Conservation (phyloP, 2,888 invertebrate species). For the Coelopa pilipes region DNA sequence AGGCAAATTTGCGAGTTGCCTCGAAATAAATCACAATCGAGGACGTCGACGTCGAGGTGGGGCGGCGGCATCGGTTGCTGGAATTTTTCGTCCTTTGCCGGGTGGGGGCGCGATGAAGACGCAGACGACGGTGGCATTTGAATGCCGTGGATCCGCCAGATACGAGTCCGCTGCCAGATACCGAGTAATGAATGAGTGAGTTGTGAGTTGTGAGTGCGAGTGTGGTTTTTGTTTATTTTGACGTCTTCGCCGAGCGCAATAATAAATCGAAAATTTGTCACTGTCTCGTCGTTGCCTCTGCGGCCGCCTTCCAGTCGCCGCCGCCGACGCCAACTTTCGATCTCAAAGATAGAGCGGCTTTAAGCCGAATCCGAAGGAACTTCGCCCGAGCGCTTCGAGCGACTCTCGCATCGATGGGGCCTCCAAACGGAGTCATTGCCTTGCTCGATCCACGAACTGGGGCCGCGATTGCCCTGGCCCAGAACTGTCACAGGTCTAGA, state of each 20-base stretch:
- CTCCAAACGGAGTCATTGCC: too few species aligned
- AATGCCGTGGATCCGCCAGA: constrained; percentile 31
- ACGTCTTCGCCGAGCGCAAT: constrained; percentile 22
- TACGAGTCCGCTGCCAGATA: constrained; percentile 5
- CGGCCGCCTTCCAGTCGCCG: constrained; percentile 33
- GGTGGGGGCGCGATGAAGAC: too few species aligned
- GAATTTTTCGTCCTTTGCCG: constrained; percentile 13
- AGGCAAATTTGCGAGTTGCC: constrained; percentile 25
- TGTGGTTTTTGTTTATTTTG: constrained; percentile 30
- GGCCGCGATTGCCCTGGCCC: too few species aligned
- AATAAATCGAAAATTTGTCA: constrained; percentile 36
- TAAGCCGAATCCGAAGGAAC: too few species aligned
- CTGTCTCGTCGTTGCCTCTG: constrained; percentile 30
- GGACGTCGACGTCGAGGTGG: neutral
- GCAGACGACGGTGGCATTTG: constrained; percentile 10
- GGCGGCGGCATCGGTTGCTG: too few species aligned
- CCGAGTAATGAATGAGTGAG: constrained; percentile 17
- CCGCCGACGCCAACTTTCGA: constrained; percentile 8
- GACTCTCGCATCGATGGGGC: too few species aligned
- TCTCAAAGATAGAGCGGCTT: neutral
- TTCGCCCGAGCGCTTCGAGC: too few species aligned
- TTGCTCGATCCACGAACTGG: too few species aligned
- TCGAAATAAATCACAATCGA: constrained; percentile 33
- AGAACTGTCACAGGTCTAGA: neutral
- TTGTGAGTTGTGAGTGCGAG: neutral